phyloP scores from a whole-genome alignment of 2,797 vertebrate genomes.

The Girardinus metallicus region DNA sequence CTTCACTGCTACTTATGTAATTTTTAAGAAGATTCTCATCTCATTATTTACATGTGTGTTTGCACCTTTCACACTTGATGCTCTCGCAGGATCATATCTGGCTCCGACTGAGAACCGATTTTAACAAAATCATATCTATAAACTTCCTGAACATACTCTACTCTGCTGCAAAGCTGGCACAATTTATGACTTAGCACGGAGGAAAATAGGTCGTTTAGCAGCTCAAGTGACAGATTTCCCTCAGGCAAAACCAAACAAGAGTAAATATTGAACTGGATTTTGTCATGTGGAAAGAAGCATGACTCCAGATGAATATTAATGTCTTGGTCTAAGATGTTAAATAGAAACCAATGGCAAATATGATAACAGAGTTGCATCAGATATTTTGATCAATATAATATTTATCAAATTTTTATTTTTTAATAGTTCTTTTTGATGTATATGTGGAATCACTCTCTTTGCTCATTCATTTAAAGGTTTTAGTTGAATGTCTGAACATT shows the following conservation, averaged over 20 bases:
- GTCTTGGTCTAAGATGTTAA: not conserved
- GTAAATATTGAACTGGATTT: conserved; percentile 16
- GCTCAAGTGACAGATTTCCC: conserved; percentile 10
- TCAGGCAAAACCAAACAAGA: conserved; percentile 4
- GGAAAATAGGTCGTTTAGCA: not conserved
- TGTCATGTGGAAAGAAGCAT: conserved; percentile 9
- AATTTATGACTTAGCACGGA: conserved; percentile 2
- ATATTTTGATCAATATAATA: not conserved
- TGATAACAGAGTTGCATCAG: not conserved
- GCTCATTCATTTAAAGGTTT: not conserved
- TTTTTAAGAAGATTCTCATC: conserved; percentile 1
- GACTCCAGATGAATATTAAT: conserved; percentile 1
- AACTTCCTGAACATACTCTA: not conserved
- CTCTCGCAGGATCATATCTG: conserved; percentile 3
- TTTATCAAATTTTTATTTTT: too few relatives aligned
- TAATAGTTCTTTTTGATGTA: too few relatives aligned
- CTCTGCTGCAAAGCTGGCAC: conserved; percentile 2
- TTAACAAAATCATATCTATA: not conserved
- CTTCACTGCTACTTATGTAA: not conserved
- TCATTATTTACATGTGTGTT: not conserved
- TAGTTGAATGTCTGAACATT: not conserved
- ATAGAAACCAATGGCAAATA: not conserved
- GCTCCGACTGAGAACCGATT: conserved; percentile 4
- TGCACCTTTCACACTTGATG: not conserved
- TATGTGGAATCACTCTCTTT: not conserved